Base-by-base conservation (phyloP, 2,888 invertebrate genomes). In the Stictocephala bisonia region DNA sequence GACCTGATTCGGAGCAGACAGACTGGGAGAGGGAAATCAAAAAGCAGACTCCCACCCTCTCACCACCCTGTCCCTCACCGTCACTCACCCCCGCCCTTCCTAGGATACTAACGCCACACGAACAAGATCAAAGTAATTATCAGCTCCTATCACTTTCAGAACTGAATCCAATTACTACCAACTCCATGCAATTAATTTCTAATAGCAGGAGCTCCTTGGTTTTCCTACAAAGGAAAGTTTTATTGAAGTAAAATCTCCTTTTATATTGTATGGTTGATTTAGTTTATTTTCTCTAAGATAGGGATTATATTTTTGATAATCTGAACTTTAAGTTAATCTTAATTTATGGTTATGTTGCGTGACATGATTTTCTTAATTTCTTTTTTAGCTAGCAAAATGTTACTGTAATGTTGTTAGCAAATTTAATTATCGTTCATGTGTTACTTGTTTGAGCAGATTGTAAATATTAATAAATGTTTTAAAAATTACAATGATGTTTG, bases 1-100 rank as follows among this genome's bases (percentile, higher is more conserved):
- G 64, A 64, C 64, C 64, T 27, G 44, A 64, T 64, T 64, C 27
- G 15, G 44, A 15, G 40, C 2, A 18, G 22, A 20, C 40, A 3
- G 60, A 24, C 35, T 35, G 40, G 11, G 26, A 13, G 18, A 24
- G 51, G 56, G 31, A 31, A 11, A 31, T 22, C 4, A 20, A 3
- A 20, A 20, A n/a, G 41, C 64, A 64, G 64, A 64, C 64, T 41
- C 64, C 64, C 64, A n/a, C n/a, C n/a, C n/a, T n/a, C n/a, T n/a
- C n/a, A n/a, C n/a, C n/a, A n/a, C n/a, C n/a, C n/a, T n/a, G n/a
- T n/a, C n/a, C n/a, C n/a, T n/a, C n/a, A n/a, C n/a, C n/a, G n/a
- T n/a, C 44, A 41, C 64, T 44, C 64, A 3, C 6, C 41, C 35
- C 64, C 64, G 24, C 7, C 44, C 15, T 15, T 44, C 44, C 15